Evolutionary conservation across 35 echinoderm and acorn worm genomes (phyloP).

Genomic region (Chiridota heheva): DNA sequence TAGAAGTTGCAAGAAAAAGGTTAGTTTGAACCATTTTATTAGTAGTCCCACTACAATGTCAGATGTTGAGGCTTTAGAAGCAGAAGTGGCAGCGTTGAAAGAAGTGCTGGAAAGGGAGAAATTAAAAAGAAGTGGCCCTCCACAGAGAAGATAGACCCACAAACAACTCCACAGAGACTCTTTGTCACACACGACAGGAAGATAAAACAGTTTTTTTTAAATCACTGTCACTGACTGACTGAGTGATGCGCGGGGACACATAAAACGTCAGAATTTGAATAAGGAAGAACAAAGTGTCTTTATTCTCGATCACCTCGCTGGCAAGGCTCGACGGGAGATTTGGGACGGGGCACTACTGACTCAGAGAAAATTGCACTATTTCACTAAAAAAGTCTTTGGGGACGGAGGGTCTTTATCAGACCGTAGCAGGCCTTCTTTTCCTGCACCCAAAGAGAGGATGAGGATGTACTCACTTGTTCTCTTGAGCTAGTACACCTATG

Average conservation of each 20-base stretch:
- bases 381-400: conserved; percentile 70
- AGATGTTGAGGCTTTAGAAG: too few relatives aligned
- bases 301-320: conserved; percentile 54
- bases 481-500: conserved; percentile 51
- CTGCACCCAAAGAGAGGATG: background rate
- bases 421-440: conserved; percentile 70
- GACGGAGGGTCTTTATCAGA: conserved; percentile 60
- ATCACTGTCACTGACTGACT: conserved; percentile 49
- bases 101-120: too few relatives aligned
- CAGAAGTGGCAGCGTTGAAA: too few relatives aligned
- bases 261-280: background rate
- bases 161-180: conserved; percentile 14
- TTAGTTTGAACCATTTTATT: too few relatives aligned
- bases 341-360: conserved; percentile 37
- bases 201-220: conserved; percentile 55
- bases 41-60: too few relatives aligned
- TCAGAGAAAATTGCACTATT: conserved; percentile 41
- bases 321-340: conserved; percentile 57
- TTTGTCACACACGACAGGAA: conserved; percentile 37
- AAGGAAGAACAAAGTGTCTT: conserved; percentile 25
- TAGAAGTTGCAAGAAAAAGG: too few relatives aligned
- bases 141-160: too few relatives aligned
- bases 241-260: conserved; percentile 42
- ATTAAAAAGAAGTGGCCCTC: too few relatives aligned
- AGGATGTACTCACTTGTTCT: conserved; percentile 55